Evolutionary conservation across 1,140 invertebrate species (phyloP), one percentile per base, ranked within the genome.

Genomic region (Drosophila takahashii): DNA sequence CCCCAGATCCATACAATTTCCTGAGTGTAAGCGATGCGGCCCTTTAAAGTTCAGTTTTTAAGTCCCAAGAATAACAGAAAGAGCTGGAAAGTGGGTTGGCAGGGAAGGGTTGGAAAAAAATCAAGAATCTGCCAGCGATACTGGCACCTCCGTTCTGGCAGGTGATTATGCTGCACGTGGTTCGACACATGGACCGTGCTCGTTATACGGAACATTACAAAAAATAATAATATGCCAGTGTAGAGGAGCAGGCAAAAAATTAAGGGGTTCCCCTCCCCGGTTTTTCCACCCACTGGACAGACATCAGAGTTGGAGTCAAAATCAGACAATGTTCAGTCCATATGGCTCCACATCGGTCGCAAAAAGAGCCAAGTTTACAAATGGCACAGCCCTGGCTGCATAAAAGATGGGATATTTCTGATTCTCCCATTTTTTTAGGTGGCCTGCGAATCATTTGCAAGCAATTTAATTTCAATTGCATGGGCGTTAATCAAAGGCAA

Each of bases 401-500:
- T 76, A 65, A 59, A 48, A 48, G 54, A 16, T 37, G 44, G 29
- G 18, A 56, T 64, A 54, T 66, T 75, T 52, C 41, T 37, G 48
- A 48, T 60, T 37, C 45, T 41, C 41, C 1, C 13, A 47, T 69
- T 71, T 69, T 34, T 56, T 53, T 50, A 52, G 27, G 22, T 66
- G 58, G 29, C 45, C 34, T 48, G 44, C 79, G 84, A 87, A 87
- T 87, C 84, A 87, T 89, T 87, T 89, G 76, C 83, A 56, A 79
- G 59, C 84, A 62, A 87, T 87, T 87, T 79, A 89, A 87, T 87
- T 87, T 87, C 71, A 87, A 89, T 89, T 83, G 83, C 83, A 89
- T 69, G 84, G 56, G 62, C 79, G 83, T 87, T 89, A 89, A 87
- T 87, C 83, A 87, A 89, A 72, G 67, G 37, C 36, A 62, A 77